Percentiles rank a stretch among this genome's conserved stretches.
phyloP scores from a whole-genome alignment of 1,140 invertebrate genomes.

The Brachionus asplanchnoidis region DNA sequence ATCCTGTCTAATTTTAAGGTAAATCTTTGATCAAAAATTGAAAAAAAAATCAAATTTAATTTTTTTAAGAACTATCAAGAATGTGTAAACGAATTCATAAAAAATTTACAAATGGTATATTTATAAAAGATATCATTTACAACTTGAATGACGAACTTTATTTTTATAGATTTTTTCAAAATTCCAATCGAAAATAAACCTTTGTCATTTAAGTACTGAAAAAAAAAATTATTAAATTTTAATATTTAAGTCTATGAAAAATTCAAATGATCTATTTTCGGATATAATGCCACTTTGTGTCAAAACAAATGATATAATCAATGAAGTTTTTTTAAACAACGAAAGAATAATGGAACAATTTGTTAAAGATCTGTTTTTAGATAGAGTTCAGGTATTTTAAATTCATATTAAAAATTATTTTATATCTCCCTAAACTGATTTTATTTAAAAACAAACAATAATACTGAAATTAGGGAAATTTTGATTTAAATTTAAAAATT shows the following conservation, averaged over 20 bases:
- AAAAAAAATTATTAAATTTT: neutral
- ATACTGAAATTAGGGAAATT: too few species aligned
- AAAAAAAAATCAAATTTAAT: conserved; percentile 42
- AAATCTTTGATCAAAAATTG: neutral
- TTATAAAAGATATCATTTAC: neutral
- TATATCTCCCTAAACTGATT: neutral
- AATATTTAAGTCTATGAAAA: conserved; percentile 63
- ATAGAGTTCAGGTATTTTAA: conserved; percentile 69
- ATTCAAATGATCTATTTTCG: conserved; percentile 79
- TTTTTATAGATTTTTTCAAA: too few species aligned
- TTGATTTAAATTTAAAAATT: too few species aligned
- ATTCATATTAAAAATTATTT: neutral
- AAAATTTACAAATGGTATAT: conserved; percentile 82
- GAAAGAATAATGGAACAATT: conserved; percentile 97
- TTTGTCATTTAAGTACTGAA: too few species aligned
- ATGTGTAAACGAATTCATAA: conserved; percentile 92
- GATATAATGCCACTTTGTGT: conserved; percentile 84
- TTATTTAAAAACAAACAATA: too few species aligned
- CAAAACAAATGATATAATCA: conserved; percentile 79
- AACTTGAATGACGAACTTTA: neutral
- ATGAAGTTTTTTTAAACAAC: conserved; percentile 88
- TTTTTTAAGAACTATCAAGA: conserved; percentile 72
- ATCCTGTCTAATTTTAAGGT: conserved; percentile 41
- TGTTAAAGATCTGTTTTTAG: conserved; percentile 88
- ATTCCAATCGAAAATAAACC: too few species aligned